Evolutionary conservation across 1,140 invertebrate species (phyloP).

Genomic region (Rhynchophorus ferrugineus): DNA sequence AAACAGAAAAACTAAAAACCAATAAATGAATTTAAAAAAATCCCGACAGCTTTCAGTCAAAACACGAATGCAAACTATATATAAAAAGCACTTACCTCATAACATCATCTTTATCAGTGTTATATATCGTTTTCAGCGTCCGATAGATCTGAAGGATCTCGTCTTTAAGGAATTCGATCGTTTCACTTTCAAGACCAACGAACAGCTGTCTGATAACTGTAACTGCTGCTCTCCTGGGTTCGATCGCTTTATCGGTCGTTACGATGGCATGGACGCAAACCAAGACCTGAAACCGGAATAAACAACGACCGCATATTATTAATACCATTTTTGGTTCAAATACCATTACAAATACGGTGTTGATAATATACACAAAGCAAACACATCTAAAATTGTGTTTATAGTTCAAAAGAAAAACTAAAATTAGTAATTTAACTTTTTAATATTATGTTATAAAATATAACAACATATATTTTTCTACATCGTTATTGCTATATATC

Average conservation of each 20-base stretch:
- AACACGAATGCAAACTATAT: too few relatives aligned
- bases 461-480: too few relatives aligned
- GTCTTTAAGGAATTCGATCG: constrained; percentile 55
- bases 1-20: too few relatives aligned
- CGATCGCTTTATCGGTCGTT: constrained; percentile 57
- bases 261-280: constrained; percentile 60
- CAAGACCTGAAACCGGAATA: constrained; percentile 50
- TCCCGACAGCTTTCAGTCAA: too few relatives aligned
- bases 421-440: too few relatives aligned
- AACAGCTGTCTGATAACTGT: constrained; percentile 64
- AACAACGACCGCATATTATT: not conserved
- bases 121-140: constrained; percentile 56
- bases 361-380: too few relatives aligned
- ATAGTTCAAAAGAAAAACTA: too few relatives aligned
- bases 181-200: constrained; percentile 63
- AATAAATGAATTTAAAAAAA: too few relatives aligned
- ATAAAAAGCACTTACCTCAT: constrained; percentile 46
- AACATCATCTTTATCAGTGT: constrained; percentile 57
- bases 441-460: too few relatives aligned
- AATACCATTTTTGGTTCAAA: constrained; percentile 1
- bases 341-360: too few relatives aligned
- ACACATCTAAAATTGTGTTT: too few relatives aligned
- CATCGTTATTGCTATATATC: too few relatives aligned
- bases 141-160: constrained; percentile 62
- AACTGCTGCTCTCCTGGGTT: constrained; percentile 71